Percentiles rank a stretch among this genome's conserved stretches.
Conservation (phyloP, 2,888 invertebrate genomes). For the Melangyna quadrimaculata region DNA sequence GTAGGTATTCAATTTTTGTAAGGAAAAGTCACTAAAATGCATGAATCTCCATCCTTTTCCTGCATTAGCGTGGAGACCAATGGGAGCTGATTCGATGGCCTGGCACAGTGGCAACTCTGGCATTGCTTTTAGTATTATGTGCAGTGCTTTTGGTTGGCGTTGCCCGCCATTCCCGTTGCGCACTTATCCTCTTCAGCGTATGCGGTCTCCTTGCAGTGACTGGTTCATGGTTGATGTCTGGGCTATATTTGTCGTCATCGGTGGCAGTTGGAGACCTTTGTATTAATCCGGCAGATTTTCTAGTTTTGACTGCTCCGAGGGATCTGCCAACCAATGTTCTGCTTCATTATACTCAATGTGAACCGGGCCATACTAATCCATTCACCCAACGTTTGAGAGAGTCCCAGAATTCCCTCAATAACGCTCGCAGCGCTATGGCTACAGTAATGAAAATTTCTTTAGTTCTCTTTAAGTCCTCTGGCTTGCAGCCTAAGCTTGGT, state of each 20-base stretch:
- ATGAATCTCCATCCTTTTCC: slow-evolving; percentile 47
- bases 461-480: slow-evolving; percentile 81
- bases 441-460: slow-evolving; percentile 80
- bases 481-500: slow-evolving; percentile 87
- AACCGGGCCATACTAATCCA: slow-evolving; percentile 89
- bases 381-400: slow-evolving; percentile 91
- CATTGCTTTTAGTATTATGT: slow-evolving; percentile 92
- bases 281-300: slow-evolving; percentile 91
- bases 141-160: slow-evolving; percentile 94
- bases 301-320: slow-evolving; percentile 85
- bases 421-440: slow-evolving; percentile 81
- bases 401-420: slow-evolving; percentile 86
- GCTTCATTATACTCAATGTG: slow-evolving; percentile 91
- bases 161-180: slow-evolving; percentile 92
- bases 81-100: slow-evolving; percentile 92
- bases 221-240: slow-evolving; percentile 93
- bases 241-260: slow-evolving; percentile 91
- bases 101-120: slow-evolving; percentile 93
- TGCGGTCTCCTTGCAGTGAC: slow-evolving; percentile 93
- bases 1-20: slow-evolving; percentile 50
- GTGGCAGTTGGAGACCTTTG: slow-evolving; percentile 94
- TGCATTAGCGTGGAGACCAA: slow-evolving; percentile 85
- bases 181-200: slow-evolving; percentile 94
- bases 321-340: slow-evolving; percentile 84
- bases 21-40: no score